A percentile compares a stretch with the other conserved stretches of the same genome.
phyloP scores from a whole-genome alignment of 1,140 invertebrate species.

The Halesus radiatus region DNA sequence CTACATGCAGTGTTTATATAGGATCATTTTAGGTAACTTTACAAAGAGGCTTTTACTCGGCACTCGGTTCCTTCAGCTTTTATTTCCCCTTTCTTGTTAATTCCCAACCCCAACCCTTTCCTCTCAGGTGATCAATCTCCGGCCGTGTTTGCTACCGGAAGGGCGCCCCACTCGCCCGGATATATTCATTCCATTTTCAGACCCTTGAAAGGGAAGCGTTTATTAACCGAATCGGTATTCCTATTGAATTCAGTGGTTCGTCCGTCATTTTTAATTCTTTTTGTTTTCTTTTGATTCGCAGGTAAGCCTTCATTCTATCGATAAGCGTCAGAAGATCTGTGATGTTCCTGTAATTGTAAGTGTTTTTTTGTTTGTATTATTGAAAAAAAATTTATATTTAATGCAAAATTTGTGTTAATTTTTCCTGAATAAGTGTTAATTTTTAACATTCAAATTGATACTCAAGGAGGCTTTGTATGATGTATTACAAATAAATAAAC shows the following conservation, averaged over 20 bases:
- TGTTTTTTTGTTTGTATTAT: neutral
- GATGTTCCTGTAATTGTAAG: neutral
- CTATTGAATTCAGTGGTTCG: constrained; percentile 15
- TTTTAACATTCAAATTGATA: no score
- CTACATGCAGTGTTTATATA: no score
- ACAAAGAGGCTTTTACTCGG: no score
- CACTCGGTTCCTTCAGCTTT: neutral
- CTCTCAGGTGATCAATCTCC: constrained; percentile 41
- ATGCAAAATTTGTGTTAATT: no score
- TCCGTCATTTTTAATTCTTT: neutral
- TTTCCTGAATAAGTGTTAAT: no score
- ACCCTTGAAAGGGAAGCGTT: constrained; percentile 20
- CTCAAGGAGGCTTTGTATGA: no score
- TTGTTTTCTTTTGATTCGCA: constrained; percentile 29
- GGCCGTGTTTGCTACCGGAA: constrained; percentile 26
- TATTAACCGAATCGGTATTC: constrained; percentile 10
- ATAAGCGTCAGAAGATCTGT: neutral
- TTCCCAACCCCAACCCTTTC: neutral
- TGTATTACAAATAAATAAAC: no score
- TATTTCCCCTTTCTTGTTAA: constrained; percentile 16
- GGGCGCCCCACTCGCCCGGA: constrained; percentile 12
- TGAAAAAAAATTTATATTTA: no score
- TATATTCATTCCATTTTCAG: constrained; percentile 30
- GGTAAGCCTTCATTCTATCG: constrained; percentile 23
- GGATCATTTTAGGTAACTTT: no score